Base-by-base conservation (phyloP, 2,797 vertebrate species). In the Enteromius argenteus region DNA sequence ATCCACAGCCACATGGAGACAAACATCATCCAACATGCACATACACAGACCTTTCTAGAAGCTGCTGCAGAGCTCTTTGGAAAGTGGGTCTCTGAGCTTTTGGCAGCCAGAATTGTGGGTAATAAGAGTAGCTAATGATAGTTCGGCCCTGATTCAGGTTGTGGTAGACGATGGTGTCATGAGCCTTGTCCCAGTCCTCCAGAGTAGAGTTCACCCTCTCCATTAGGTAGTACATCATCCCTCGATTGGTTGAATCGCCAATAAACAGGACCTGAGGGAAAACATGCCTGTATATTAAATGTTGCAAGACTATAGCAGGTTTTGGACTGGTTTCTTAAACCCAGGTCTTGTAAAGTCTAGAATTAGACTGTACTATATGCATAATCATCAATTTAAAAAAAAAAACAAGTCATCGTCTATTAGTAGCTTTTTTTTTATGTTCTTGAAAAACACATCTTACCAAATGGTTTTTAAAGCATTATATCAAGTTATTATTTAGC, bases 181-280 rank as follows among this genome's bases (percentile, higher is more conserved):
- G 98, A 46, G 95, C 95, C 86, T 97, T 97, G 84, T 96, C 96
- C 98, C 98, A 98, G 83, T 96, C 96, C 87, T 96, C 94, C 87
- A 99, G 94, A 0, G 96, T 98, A 86, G 94, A 92, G 89, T 99
- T 99, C 53, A 97, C 93, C 86, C 96, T 94, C 93, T 99, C 97
- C 89, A 98, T 96, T 84, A 99, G 93, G 89, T 98, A 99, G 89
- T 97, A 99, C 98, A 99, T 99, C 94, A 99, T 98, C 21, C 98
- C 98, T 42, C 98, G 95, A 90, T 98, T 98, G 85, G 98, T 99
- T 21, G 98, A 99, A 89, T 99, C 98, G 0, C 98, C 98, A 66
- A 99, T 96, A 85, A 99, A 99, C 92, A 99, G 91, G 88, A 99
- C 92, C 98, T 99, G 91, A 64, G 9, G 76, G 39, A 86, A 44